Evolutionary conservation across 2,113 vertebrate species (phyloP).

Genomic region (Cyanoliseus patagonus): DNA sequence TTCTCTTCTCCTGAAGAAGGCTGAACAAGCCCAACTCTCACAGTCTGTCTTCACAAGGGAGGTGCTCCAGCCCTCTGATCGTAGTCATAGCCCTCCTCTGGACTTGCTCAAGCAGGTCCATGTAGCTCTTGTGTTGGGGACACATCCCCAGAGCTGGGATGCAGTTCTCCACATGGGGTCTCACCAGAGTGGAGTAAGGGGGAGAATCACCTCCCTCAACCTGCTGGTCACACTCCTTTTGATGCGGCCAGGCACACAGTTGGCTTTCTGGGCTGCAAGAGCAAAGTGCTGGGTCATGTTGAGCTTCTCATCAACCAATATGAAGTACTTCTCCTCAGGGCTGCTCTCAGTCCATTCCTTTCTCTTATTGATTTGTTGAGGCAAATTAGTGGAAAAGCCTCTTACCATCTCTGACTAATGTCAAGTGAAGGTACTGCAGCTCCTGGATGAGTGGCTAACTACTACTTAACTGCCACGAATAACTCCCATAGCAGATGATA

Average conservation of each 20-base stretch:
- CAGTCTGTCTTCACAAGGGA: background rate
- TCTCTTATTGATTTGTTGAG: background rate
- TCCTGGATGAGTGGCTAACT: background rate
- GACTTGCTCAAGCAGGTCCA: background rate
- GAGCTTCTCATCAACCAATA: background rate
- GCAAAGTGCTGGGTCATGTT: background rate
- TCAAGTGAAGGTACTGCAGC: background rate
- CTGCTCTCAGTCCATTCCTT: background rate
- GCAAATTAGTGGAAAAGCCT: background rate
- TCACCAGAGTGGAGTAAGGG: background rate
- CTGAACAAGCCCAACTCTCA: background rate
- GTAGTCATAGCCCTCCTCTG: background rate
- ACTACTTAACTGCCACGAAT: background rate
- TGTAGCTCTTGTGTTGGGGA: background rate
- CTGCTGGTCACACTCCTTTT: background rate
- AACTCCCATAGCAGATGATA: background rate
- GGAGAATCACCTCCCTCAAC: background rate
- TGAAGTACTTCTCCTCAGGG: background rate
- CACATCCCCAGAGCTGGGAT: background rate
- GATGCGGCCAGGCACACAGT: background rate
- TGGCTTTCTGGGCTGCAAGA: background rate
- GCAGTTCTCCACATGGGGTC: background rate
- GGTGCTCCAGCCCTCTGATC: background rate
- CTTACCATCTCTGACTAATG: background rate
- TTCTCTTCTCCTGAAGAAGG: background rate